These are phyloP conservation scores for Pachyrhynchus sulphureomaculatus DNA, from an alignment of 1,140 invertebrate genomes.

Conservation along the genomic window DNA sequence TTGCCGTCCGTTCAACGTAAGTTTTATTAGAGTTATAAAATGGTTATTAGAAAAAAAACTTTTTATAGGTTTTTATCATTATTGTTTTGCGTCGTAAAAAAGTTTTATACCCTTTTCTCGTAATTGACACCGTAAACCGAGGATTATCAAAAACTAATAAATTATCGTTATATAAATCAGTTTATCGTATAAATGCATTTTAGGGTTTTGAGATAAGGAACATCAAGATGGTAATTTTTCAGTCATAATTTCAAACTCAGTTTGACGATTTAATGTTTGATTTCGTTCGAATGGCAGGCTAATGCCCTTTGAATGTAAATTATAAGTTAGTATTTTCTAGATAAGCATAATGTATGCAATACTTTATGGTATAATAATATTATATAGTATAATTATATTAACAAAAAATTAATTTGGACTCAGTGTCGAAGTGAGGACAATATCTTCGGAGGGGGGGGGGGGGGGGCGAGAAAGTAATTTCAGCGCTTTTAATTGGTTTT, in stretches of 20 bases:
- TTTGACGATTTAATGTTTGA: not conserved
- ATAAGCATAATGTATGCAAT: too few relatives aligned
- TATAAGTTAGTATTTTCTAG: too few relatives aligned
- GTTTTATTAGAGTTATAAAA: not conserved
- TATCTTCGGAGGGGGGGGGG: too few relatives aligned
- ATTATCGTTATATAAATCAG: not conserved
- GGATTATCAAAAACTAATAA: not conserved
- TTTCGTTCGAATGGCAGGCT: not conserved
- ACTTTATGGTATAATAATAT: too few relatives aligned
- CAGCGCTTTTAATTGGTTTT: too few relatives aligned
- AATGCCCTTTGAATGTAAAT: not conserved
- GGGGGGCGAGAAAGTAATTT: too few relatives aligned
- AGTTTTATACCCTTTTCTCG: constrained; percentile 1
- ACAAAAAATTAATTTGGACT: too few relatives aligned
- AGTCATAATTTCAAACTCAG: not conserved
- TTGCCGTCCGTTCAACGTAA: constrained; percentile 20
- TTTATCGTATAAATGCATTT: constrained; percentile 3
- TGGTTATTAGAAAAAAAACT: constrained; percentile 1
- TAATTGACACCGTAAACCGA: not conserved
- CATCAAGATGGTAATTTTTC: not conserved
- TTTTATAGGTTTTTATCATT: not conserved
- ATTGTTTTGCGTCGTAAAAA: not conserved
- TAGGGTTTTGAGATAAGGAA: not conserved
- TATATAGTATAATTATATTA: too few relatives aligned
- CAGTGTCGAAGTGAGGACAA: too few relatives aligned